These are phyloP conservation scores for Cyprinodon brontotheroides DNA, from an alignment of 2,113 vertebrate genomes.

Conservation along the genomic window DNA sequence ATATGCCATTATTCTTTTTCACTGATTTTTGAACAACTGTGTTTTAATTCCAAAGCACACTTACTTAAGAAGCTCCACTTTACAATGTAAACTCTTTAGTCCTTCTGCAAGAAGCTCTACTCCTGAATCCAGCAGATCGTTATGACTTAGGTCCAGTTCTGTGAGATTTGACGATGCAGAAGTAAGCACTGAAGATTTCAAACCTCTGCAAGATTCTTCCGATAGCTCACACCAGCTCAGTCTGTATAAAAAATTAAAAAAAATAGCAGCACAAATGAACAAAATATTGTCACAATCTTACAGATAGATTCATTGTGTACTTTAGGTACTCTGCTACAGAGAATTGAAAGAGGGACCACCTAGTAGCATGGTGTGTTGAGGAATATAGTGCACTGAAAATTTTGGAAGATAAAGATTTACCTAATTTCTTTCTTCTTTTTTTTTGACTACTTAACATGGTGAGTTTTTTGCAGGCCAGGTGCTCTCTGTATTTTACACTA, in stretches of 20 bases:
- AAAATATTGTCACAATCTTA: no score
- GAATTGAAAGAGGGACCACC: no score
- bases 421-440: no score
- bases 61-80: constrained; percentile 48
- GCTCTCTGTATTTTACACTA: no score
- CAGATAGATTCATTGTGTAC: neutral
- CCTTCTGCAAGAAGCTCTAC: constrained; percentile 28
- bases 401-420: no score
- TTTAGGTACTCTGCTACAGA: constrained; percentile 41
- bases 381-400: no score
- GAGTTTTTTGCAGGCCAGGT: no score
- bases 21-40: no score
- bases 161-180: constrained; percentile 50
- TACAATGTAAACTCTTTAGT: constrained; percentile 22
- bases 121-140: constrained; percentile 55
- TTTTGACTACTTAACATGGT: no score
- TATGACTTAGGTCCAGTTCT: constrained; percentile 61
- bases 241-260: constrained; percentile 36
- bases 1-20: no score
- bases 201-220: constrained; percentile 47
- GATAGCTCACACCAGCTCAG: constrained; percentile 56
- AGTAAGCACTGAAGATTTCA: constrained; percentile 40
- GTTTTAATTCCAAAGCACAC: neutral
- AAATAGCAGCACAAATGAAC: no score
- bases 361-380: no score